phyloP scores from a whole-genome alignment of 1,140 invertebrate genomes.

The Diprion similis region DNA sequence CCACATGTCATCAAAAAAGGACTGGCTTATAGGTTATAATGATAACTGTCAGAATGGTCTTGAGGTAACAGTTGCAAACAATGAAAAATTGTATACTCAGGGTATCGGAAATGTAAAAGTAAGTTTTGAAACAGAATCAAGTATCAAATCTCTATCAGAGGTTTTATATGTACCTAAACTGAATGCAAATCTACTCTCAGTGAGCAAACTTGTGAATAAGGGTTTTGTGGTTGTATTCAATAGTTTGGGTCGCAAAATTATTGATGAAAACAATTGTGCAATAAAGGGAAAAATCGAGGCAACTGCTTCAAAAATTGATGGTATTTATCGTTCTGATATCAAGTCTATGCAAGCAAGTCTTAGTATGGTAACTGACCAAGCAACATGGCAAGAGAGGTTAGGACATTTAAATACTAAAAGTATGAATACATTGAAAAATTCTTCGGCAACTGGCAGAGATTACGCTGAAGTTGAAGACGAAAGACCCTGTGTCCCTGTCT shows the following conservation, averaged over 20 bases:
- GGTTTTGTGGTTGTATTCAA: not conserved
- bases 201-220: not conserved
- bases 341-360: not conserved
- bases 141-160: too few relatives aligned
- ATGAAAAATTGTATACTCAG: too few relatives aligned
- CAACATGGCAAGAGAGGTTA: not conserved
- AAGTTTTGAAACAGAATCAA: too few relatives aligned
- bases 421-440: not conserved
- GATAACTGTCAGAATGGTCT: too few relatives aligned
- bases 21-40: too few relatives aligned
- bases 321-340: not conserved
- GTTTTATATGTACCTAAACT: not conserved
- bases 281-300: not conserved
- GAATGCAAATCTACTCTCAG: not conserved
- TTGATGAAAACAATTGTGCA: not conserved
- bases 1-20: too few relatives aligned
- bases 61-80: too few relatives aligned
- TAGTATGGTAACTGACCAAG: not conserved
- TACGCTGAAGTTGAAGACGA: too few relatives aligned
- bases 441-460: not conserved
- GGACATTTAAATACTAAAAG: not conserved
- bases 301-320: not conserved
- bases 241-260: not conserved
- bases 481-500: too few relatives aligned
- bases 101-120: too few relatives aligned